These are phyloP conservation scores for Otolemur crassicaudatus DNA, from an alignment of 2,797 vertebrate species.

Conservation along the genomic window DNA sequence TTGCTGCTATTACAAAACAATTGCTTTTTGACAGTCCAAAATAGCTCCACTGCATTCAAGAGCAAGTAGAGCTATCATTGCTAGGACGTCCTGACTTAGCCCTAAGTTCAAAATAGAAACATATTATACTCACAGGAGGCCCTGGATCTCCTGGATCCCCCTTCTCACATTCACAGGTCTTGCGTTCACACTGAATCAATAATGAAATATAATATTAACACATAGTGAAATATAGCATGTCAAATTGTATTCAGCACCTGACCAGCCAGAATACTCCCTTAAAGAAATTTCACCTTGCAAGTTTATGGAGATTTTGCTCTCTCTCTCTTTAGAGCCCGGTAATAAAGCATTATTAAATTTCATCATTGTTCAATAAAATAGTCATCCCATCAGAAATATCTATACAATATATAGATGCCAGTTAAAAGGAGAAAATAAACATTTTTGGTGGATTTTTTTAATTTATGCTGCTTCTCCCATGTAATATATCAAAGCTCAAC, in stretches of 20 bases:
- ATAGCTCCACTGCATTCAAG: not conserved
- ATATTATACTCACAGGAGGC: conserved; percentile 91
- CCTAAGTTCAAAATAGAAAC: not conserved
- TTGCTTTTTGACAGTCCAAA: not conserved
- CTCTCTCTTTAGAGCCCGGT: not conserved
- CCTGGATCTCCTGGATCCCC: conserved; percentile 90
- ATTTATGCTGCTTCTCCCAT: conserved; percentile 42
- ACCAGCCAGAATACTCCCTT: not conserved
- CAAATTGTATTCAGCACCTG: not conserved
- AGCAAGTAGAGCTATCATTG: not conserved
- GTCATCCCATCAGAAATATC: not conserved
- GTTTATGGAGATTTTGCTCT: conserved; percentile 8
- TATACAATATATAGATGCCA: not conserved
- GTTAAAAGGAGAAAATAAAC: conserved; percentile 36
- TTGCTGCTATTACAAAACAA: not conserved
- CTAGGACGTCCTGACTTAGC: not conserved
- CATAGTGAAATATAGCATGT: not conserved
- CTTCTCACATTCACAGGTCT: conserved; percentile 91
- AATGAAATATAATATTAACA: conserved; percentile 55
- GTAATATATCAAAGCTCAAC: not conserved
- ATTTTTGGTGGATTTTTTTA: conserved; percentile 25
- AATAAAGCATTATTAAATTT: conserved; percentile 33
- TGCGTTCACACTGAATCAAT: conserved; percentile 88
- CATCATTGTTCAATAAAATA: not conserved
- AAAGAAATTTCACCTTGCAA: conserved; percentile 16